phyloP scores from a whole-genome alignment of 2,888 invertebrate species.

The Pimpla rufipes region DNA sequence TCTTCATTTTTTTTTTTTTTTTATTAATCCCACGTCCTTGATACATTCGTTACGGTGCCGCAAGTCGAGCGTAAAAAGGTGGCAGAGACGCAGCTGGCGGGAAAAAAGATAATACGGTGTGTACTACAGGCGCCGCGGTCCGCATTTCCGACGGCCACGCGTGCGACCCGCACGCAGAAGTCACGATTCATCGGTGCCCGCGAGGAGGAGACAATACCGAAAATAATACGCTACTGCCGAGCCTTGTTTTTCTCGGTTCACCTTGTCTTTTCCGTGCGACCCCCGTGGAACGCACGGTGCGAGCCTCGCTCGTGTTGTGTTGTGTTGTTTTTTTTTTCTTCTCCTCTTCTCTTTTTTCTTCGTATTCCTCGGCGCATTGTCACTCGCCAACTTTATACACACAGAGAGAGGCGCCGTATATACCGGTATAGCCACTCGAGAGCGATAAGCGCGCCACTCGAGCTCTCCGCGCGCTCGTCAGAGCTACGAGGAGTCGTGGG shows the following conservation, averaged over 20 bases:
- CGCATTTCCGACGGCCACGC: neutral
- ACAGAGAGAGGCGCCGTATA: neutral
- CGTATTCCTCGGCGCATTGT: neutral
- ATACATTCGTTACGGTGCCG: neutral
- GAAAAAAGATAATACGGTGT: neutral
- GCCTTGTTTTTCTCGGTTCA: neutral
- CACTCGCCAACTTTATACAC: neutral
- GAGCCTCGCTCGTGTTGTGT: too few species aligned
- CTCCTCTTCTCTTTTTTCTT: neutral
- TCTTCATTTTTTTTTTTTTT: too few species aligned
- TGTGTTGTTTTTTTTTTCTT: too few species aligned
- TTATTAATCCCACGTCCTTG: neutral
- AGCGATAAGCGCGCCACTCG: neutral
- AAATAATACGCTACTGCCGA: neutral
- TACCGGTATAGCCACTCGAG: neutral
- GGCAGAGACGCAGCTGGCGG: neutral
- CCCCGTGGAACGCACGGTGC: neutral
- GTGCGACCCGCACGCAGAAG: conserved; percentile 7
- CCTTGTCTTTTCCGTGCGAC: neutral
- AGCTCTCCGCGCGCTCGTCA: neutral
- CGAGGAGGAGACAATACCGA: neutral
- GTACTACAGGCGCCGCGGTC: neutral
- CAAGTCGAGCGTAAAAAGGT: neutral
- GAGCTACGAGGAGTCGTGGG: conserved; percentile 17
- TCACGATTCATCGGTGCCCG: conserved; percentile 8